These are phyloP conservation scores for Staurois parvus DNA, from an alignment of 2,797 vertebrate genomes.

Conservation along the genomic window DNA sequence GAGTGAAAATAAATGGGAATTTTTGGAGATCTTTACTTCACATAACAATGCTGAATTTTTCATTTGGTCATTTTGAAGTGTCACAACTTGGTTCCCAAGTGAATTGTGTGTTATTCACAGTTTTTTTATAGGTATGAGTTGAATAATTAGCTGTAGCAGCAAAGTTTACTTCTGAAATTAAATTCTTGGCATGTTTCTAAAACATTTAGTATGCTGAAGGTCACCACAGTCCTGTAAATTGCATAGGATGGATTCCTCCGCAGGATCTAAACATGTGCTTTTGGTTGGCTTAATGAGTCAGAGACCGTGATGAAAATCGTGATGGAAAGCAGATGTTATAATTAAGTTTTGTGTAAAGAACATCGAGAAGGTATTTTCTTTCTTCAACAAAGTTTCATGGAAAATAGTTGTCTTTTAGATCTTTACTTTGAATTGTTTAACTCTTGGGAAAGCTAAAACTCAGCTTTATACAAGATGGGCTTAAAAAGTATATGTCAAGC, in stretches of 20 bases:
- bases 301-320: slow-evolving; percentile 75
- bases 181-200: slow-evolving; percentile 67
- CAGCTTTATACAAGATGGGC: background rate
- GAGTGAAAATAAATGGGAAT: background rate
- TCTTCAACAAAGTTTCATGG: background rate
- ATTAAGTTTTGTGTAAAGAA: slow-evolving; percentile 40
- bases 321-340: slow-evolving; percentile 65
- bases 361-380: slow-evolving; percentile 8
- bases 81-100: slow-evolving; percentile 18
- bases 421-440: slow-evolving; percentile 1
- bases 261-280: slow-evolving; percentile 79
- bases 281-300: slow-evolving; percentile 82
- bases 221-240: slow-evolving; percentile 75
- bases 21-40: background rate
- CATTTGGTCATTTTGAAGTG: background rate
- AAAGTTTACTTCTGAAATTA: slow-evolving; percentile 62
- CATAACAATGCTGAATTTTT: background rate
- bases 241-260: slow-evolving; percentile 73
- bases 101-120: background rate
- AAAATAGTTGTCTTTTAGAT: slow-evolving; percentile 10
- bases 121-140: slow-evolving; percentile 63
- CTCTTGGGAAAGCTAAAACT: background rate
- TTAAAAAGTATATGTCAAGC: background rate
- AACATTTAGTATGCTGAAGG: slow-evolving; percentile 65
- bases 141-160: slow-evolving; percentile 67